phyloP scores from a whole-genome alignment of 2,797 vertebrate genomes.

The Manis crassicaudata region DNA sequence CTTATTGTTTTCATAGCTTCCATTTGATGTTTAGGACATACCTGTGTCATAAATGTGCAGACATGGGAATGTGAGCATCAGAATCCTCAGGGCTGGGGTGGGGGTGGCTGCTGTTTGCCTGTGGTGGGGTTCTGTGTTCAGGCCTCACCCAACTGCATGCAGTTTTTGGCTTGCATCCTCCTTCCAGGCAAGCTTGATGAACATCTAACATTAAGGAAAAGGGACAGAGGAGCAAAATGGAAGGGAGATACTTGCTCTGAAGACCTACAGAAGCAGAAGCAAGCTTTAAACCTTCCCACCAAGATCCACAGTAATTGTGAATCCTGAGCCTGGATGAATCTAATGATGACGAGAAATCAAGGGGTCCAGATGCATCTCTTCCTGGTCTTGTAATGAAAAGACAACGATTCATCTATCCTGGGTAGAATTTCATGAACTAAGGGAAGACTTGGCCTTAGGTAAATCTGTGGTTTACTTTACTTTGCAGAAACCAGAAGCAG shows the following conservation, averaged over 20 bases:
- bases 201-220: conserved; percentile 4
- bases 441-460: not conserved
- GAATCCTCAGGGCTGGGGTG: conserved; percentile 6
- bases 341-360: not conserved
- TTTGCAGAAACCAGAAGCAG: conserved; percentile 34
- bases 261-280: conserved; percentile 61
- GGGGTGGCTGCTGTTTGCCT: not conserved
- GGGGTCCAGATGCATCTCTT: not conserved
- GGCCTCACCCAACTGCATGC: conserved; percentile 5
- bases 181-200: conserved; percentile 37
- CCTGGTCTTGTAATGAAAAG: not conserved
- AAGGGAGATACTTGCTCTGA: not conserved
- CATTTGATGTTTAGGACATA: conserved; percentile 69
- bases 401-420: not conserved
- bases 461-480: conserved; percentile 42
- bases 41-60: not conserved
- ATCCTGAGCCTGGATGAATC: not conserved
- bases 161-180: conserved; percentile 35
- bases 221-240: conserved; percentile 34
- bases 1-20: conserved; percentile 66
- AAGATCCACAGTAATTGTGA: not conserved
- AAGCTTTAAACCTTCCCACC: conserved; percentile 64
- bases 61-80: not conserved
- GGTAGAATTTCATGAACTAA: not conserved
- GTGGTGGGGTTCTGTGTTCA: conserved; percentile 57